Evolutionary conservation across 1,140 invertebrate genomes (phyloP).

Genomic region (Brachionus sp.): DNA sequence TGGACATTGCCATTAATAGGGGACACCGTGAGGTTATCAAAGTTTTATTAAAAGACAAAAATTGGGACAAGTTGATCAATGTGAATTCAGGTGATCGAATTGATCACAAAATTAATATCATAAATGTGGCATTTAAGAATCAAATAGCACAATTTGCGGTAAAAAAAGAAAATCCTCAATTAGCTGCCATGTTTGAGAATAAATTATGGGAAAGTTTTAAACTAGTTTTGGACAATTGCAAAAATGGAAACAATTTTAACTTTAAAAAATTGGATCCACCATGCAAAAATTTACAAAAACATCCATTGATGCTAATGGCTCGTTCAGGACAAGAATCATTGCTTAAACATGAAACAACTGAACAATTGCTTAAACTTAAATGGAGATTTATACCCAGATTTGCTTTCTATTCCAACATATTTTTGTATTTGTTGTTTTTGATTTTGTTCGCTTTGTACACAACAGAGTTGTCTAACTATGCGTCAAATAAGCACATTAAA

Average conservation of each 20-base stretch:
- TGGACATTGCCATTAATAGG: conserved; percentile 30
- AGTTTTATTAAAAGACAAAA: conserved; percentile 26
- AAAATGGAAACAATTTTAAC: background rate
- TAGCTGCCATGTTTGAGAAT: conserved; percentile 35
- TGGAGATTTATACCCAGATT: conserved; percentile 31
- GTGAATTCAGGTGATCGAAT: background rate
- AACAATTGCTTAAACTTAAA: conserved; percentile 25
- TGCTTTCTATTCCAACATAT: conserved; percentile 40
- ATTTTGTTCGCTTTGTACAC: conserved; percentile 31
- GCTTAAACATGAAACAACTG: conserved; percentile 32
- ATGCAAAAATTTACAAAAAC: background rate
- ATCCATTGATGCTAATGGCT: conserved; percentile 43
- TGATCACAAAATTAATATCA: conserved; percentile 11
- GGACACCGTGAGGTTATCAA: conserved; percentile 25
- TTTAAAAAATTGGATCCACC: conserved; percentile 35
- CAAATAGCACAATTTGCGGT: background rate
- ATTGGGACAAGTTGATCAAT: conserved; percentile 35
- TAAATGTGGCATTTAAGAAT: background rate
- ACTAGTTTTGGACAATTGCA: conserved; percentile 34
- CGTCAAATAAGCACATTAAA: background rate
- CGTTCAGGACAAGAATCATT: conserved; percentile 38
- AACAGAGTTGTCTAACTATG: background rate
- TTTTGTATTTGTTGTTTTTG: conserved; percentile 17
- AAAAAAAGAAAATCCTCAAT: conserved; percentile 38
- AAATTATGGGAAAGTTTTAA: conserved; percentile 37